A percentile compares a stretch with the other conserved stretches of the same genome.
phyloP scores from a whole-genome alignment of 1,140 invertebrate genomes.

The Lineus longissimus region DNA sequence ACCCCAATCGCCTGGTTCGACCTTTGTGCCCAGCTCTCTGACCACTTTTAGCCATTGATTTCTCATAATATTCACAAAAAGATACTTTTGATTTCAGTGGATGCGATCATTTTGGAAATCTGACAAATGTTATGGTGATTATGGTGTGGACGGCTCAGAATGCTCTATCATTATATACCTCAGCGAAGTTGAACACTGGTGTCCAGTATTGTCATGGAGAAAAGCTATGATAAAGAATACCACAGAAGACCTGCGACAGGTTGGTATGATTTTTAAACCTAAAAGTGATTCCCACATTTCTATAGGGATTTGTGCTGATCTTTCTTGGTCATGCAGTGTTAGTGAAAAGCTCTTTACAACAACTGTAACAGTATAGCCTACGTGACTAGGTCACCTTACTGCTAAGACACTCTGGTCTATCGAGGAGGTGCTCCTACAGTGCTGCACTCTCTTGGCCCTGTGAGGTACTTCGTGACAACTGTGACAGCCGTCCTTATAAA shows the following conservation, averaged over 20 bases:
- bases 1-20: no score
- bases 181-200: conserved; percentile 50
- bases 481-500: background rate
- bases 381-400: background rate
- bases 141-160: conserved; percentile 50
- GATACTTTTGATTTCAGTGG: conserved; percentile 42
- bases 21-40: no score
- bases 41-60: no score
- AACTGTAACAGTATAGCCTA: background rate
- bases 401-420: no score
- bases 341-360: background rate
- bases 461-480: background rate
- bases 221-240: conserved; percentile 8
- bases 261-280: background rate
- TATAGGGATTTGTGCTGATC: background rate
- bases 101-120: conserved; percentile 52
- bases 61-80: no score
- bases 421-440: no score
- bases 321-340: background rate
- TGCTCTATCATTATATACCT: conserved; percentile 54
- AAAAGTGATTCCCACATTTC: background rate
- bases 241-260: background rate
- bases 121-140: conserved; percentile 48
- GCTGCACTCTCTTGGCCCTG: no score
- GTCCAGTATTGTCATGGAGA: conserved; percentile 37